Base-by-base conservation (phyloP, 2,797 vertebrate genomes). In the Pseudopleuronectes americanus region DNA sequence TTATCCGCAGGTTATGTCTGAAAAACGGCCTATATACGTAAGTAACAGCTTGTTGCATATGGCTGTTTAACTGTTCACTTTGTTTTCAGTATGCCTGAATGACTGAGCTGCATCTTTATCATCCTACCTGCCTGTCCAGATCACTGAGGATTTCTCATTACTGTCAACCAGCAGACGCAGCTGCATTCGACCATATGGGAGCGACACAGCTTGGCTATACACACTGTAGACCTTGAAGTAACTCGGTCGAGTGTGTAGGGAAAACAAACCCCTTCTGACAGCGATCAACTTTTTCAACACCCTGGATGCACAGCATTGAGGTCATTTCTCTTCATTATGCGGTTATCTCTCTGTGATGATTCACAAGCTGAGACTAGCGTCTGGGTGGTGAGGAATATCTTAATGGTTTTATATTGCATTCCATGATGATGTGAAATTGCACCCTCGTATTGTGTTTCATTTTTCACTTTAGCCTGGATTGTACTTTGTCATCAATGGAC, bases 151-250 rank as follows among this genome's bases (percentile, higher is more conserved):
- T 63, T 47, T 22, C 55, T 60, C 53, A 60, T 54, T 48, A 19
- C 19, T 83, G 66, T 68, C 64, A 83, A 57, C 14, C 52, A 59
- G 53, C 71, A 74, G 62, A 66, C 77, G 65, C 53, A 62, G 58
- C 55, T 65, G 23, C 6, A 14, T 19, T 60, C 4, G 0, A 69
- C 55, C 64, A 65, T 79, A 73, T 57, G 67, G 71, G 6, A 16
- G 17, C 22, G 26, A n/a, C 56, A 10, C 3, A 2, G n/a, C 10
- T 4, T 17, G 51, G 9, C 24, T 12, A 22, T 4, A 28, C 51
- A 48, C 52, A 19, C 28, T 14, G 59, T 16, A 53, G 51, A 71
- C 74, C 56, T 60, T 33, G 74, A 74, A 64, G 43, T 48, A 26
- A 60, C 51, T 13, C 52, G n/a, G 36, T 4, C 10, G 31, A 72